Percentiles rank a stretch among this genome's conserved stretches.
phyloP scores from a whole-genome alignment of 2,113 vertebrate genomes.

The Pangasianodon gigas region DNA sequence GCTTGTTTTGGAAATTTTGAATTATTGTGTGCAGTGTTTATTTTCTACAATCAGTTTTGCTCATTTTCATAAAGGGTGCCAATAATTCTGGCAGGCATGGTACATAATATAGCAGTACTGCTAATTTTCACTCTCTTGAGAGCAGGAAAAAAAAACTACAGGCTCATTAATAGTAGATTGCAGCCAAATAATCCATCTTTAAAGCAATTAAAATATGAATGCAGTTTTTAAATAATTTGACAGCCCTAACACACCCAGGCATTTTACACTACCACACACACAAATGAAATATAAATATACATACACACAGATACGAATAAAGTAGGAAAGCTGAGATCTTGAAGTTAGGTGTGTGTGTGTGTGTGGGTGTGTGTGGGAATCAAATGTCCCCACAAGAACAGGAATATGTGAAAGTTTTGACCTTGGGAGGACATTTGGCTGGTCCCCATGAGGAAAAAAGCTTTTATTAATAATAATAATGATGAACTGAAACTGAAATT shows the following conservation, averaged over 20 bases:
- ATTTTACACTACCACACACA: neutral
- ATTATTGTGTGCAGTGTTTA: neutral
- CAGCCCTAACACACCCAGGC: neutral
- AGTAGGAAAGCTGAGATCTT: neutral
- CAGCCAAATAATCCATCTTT: conserved; percentile 24
- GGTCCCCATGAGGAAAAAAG: neutral
- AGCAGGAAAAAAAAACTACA: neutral
- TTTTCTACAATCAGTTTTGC: neutral
- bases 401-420: neutral
- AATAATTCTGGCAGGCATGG: neutral
- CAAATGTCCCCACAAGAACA: neutral
- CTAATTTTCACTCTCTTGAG: neutral
- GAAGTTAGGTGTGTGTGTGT: neutral
- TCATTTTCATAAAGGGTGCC: neutral
- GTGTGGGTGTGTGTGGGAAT: neutral
- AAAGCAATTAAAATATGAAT: conserved; percentile 20
- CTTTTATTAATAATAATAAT: neutral
- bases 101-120: neutral
- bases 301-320: neutral
- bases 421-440: neutral
- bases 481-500: neutral
- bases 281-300: neutral
- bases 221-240: neutral
- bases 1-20: neutral
- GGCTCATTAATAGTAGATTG: conserved; percentile 24